Evolutionary conservation across 37 sponge, comb jelly and placozoan species (phyloP).

Genomic region (Spongilla lacustris): DNA sequence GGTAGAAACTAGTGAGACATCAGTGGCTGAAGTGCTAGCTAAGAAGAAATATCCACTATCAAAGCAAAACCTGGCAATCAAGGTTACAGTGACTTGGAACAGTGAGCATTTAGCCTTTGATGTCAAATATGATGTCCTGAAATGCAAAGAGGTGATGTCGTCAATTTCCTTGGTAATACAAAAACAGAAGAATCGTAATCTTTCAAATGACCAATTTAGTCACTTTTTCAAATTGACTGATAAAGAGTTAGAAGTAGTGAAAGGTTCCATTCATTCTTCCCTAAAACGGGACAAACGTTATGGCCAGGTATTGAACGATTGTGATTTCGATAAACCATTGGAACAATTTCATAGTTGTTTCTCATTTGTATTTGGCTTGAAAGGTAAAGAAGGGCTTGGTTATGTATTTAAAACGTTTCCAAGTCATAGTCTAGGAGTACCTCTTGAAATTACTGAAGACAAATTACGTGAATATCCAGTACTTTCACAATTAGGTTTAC

Average conservation of each 20-base stretch:
- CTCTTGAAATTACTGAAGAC: background rate
- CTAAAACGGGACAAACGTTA: background rate
- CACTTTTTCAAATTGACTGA: background rate
- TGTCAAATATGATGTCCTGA: slow-evolving; percentile 1
- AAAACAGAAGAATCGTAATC: background rate
- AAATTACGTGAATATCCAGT: background rate
- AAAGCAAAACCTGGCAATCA: background rate
- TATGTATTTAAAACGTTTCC: background rate
- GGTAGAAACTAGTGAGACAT: background rate
- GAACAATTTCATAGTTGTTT: background rate
- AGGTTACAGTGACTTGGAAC: slow-evolving; percentile 1
- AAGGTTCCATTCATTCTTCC: background rate
- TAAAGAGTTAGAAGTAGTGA: background rate
- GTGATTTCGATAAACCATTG: background rate
- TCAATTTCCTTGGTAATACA: background rate
- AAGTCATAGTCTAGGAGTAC: background rate
- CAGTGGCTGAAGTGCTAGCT: background rate
- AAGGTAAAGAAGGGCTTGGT: slow-evolving; percentile 1
- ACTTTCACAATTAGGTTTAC: background rate
- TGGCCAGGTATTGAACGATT: background rate
- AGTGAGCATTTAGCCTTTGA: background rate
- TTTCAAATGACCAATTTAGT: background rate
- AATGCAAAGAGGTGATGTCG: background rate
- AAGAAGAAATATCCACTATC: background rate
- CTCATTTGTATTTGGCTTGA: slow-evolving; percentile 1